Base-by-base conservation (phyloP, 92 coral and sea anemone genomes). In the Actinernus sp. region DNA sequence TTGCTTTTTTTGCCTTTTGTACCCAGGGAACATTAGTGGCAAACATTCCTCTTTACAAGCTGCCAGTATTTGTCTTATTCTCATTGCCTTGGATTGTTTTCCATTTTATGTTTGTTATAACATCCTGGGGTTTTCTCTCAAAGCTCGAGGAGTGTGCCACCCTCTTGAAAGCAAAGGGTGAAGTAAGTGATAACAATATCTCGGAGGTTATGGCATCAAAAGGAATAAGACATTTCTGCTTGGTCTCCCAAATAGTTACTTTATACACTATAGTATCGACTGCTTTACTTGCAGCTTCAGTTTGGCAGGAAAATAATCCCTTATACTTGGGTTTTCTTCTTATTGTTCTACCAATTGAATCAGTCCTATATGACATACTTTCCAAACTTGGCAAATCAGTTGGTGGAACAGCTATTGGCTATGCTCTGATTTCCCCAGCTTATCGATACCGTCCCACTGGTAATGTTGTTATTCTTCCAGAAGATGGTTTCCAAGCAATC, bases 351-450 rank as follows among this genome's bases (percentile, higher is more conserved):
- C 99, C 99, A n/a, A 65, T 88, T 13, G 99, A 95, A 56, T 85
- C 83, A 0, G 74, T 87, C 20, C 62, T 91, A 75, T 95, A 88
- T 52, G 93, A 92, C 44, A 79, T 95, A 12, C 73, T 95, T 5
- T 74, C 97, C 25, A 95, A 92, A 67, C 86, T 95, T 36, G 99
- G 97, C 0, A 95, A 91, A 43, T 84, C 83, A 49, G 95, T 95
- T 43, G 97, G 99, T 7, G 99, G 99, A 26, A 95, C 99, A 63
- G 99, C 99, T 10, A 95, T 86, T 58, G 99, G 99, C 8, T 95
- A 95, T 71, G 99, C 99, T 27, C 74, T 95, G 16, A 93, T 95
- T 23, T 78, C 93, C 24, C 99, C 99, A 17, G 91, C 97, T 0
- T 90, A 95, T 58, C 71, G 72, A 31, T 91, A 84, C 64, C 80